Evolutionary conservation across 2,797 vertebrate genomes (phyloP), one percentile per base, ranked within the genome.

Genomic region (Mus caroli): DNA sequence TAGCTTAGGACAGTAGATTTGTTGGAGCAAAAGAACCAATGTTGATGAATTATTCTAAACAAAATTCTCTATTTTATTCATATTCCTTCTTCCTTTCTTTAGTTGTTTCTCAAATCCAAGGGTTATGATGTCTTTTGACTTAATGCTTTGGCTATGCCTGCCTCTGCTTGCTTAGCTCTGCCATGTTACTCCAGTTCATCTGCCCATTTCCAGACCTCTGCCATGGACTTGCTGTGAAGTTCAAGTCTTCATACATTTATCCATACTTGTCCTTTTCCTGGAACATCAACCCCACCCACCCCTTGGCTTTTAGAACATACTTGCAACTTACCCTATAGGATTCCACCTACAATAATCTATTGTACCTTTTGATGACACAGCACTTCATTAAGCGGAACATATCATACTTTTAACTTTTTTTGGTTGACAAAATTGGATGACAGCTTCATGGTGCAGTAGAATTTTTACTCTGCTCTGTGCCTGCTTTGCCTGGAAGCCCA

Each of bases 301-400:
- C n/a, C 34, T 79, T 37, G 73, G 50, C 15, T 84, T 91, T 43
- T 58, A 40, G 34, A 89, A 37, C 56, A 54, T 26, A 54, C 17
- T 43, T 43, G 3, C 24, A 17, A 28, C 24, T 40, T 64, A 19
- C 10, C 28, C 60, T 12, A 28, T 20, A 73, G 19, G 28, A 79
- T 40, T 43, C 75, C 91, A 20, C 15, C 58, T 79, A 52, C 75
- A 75, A 3, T 13, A 73, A 56, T 54, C 54, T 85, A 73, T 10
- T 56, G 3, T 7, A 3, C 62, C 6, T 79, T 91, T 69, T 26
- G 60, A 52, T 26, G 56, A 82, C 56, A 56, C 1, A 28, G 9
- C 69, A 87, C 73, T 76, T 94, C n/a, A 54, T 82, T 54, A 88
- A 94, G 46, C 26, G 90, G 2, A 87, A 69, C 19, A 75, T 58